Evolutionary conservation across 1,140 invertebrate species (phyloP), one percentile per base, ranked within the genome.

Genomic region (Coptotermes formosanus): DNA sequence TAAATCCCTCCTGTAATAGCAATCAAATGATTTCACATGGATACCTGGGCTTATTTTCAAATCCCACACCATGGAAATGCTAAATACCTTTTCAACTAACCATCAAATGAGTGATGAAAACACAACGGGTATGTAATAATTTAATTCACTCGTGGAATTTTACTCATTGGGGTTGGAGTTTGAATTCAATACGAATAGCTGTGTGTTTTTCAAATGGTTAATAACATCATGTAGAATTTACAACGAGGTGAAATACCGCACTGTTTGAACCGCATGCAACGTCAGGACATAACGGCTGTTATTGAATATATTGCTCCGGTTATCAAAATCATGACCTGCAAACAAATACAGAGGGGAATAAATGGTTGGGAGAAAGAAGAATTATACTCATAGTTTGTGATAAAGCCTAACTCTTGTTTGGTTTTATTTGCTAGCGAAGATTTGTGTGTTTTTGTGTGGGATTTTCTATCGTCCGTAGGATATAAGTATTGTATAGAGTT

Each of bases 1-100:
- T 75, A 75, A 75, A 75, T 75, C 64, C 64, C 64, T n/a, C 19
- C 64, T 75, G 64, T 30, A 75, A n/a, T 7, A 30, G 64, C n/a
- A 75, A 75, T 75, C 64, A 75, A 75, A 75, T 75, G 64, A 75
- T 75, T 75, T 75, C 64, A 75, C 64, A n/a, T 12, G 64, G n/a
- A 75, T 75, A 75, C 64, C 64, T 75, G 64, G 64, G n/a, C 64
- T 75, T 75, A 75, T 75, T 75, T 75, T 75, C 64, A 75, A 75
- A 75, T 75, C 25, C 64, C 64, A 75, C 25, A 6, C 64, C 64
- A 75, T 75, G n/a, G 64, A 30, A 75, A 75, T 14, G 64, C 64
- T 75, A 75, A 75, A 75, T 75, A 75, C 64, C 64, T 75, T 75
- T 75, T 75, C 64, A 55, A 16, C 52, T 21, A 16, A 55, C 52